Base-by-base conservation (phyloP, 2,888 invertebrate genomes). In the Tinea trinotella region DNA sequence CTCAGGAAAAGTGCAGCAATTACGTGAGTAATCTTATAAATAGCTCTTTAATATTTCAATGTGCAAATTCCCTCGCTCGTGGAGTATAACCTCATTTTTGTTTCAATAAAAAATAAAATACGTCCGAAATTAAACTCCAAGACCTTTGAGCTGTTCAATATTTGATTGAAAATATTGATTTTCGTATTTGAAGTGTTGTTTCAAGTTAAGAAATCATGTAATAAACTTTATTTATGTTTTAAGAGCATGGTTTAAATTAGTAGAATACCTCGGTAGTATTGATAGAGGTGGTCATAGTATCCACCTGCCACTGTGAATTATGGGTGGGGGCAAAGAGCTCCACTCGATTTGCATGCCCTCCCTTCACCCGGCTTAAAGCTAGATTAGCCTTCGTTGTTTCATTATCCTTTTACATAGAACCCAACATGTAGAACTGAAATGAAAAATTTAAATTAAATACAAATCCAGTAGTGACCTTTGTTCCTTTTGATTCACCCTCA, bases 381-480 rank as follows among this genome's bases (percentile, higher is more conserved):
- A 50, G 50, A 50, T 50, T 50, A 50, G 50, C n/a, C 24, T 50
- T 24, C 50, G 50, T 50, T 50, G 22, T 50, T 24, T 24, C 50
- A 50, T 50, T 50, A 50, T 50, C 50, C 50, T 50, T 50, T 50
- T 50, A 50, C 24, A 50, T 12, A 5, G 24, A 20, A 24, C 50
- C 50, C 50, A 2, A 24, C 18, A 15, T 50, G 50, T 50, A 15
- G 46, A 46, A 50, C 24, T 24, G 22, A 24, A 24, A 50, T 50
- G 50, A 50, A 50, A 50, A 50, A 20, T 50, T 50, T 20, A 50
- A 50, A 50, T 50, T 50, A 20, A 24, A 24, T 24, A 50, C 50
- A 24, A 50, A 50, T 50, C 50, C 40, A 40, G n/a, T 30, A 17
- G 19, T 20, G 48, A 48, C 50, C 50, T 50, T 50, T 24, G 22